Evolutionary conservation across 2,113 vertebrate species (phyloP).

Genomic region (Panthera tigris): DNA sequence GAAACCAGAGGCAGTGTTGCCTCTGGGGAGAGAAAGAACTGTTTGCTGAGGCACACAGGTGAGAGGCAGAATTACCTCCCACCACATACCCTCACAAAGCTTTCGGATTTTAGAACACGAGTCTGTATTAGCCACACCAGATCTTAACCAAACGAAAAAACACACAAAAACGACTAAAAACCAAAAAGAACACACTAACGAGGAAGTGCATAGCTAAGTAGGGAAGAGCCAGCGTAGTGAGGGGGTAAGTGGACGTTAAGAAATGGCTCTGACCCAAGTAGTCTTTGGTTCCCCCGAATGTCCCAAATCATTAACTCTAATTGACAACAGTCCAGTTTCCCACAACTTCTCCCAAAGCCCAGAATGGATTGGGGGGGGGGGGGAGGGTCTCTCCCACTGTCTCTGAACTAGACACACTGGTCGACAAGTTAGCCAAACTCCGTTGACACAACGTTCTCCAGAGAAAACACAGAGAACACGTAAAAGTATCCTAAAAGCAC

Average conservation of each 20-base stretch:
- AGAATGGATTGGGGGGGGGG: not conserved
- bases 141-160: not conserved
- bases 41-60: not conserved
- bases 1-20: not conserved
- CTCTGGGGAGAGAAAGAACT: not conserved
- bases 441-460: not conserved
- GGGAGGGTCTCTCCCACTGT: not conserved
- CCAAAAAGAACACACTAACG: not conserved
- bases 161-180: not conserved
- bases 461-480: not conserved
- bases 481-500: not conserved
- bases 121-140: not conserved
- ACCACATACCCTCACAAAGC: not conserved
- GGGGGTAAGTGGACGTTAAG: not conserved
- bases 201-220: accelerated
- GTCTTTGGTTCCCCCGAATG: not conserved
- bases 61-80: not conserved
- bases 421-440: not conserved
- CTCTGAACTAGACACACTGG: not conserved
- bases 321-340: not conserved
- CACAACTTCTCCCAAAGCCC: not conserved
- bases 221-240: accelerated
- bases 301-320: not conserved
- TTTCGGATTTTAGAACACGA: not conserved
- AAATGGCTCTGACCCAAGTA: not conserved